Conservation (phyloP, 1,140 invertebrate genomes). For the Yoshiicerus persimilis region DNA sequence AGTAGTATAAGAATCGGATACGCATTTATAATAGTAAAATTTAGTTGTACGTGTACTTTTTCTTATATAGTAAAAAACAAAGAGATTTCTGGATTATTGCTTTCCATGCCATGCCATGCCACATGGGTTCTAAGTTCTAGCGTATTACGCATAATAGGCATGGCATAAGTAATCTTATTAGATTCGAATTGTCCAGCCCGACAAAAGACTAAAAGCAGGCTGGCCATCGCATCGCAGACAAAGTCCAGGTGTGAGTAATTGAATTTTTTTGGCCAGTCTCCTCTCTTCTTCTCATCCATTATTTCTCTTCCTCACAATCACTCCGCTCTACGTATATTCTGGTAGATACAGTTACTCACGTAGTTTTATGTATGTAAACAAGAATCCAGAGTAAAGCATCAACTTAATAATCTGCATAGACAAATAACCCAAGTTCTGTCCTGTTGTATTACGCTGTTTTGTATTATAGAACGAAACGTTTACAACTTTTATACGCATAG, state of each 20-base stretch:
- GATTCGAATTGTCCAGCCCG: constrained; percentile 6
- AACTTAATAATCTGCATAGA: constrained; percentile 12
- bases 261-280: constrained; percentile 23
- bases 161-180: neutral
- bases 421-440: neutral
- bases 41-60: neutral
- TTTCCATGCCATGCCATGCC: neutral
- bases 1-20: neutral
- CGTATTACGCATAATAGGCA: neutral
- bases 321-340: no score
- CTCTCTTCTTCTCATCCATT: neutral
- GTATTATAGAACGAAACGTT: no score
- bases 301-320: neutral
- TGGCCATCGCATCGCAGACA: neutral
- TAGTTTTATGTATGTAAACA: neutral
- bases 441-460: no score
- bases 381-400: neutral
- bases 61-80: neutral
- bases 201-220: neutral
- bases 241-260: constrained; percentile 37
- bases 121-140: neutral
- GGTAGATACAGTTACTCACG: neutral
- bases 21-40: neutral
- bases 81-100: neutral
- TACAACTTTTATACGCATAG: no score